Evolutionary conservation across 1,140 invertebrate genomes (phyloP).

Genomic region (Pemphigus obesinymphae): DNA sequence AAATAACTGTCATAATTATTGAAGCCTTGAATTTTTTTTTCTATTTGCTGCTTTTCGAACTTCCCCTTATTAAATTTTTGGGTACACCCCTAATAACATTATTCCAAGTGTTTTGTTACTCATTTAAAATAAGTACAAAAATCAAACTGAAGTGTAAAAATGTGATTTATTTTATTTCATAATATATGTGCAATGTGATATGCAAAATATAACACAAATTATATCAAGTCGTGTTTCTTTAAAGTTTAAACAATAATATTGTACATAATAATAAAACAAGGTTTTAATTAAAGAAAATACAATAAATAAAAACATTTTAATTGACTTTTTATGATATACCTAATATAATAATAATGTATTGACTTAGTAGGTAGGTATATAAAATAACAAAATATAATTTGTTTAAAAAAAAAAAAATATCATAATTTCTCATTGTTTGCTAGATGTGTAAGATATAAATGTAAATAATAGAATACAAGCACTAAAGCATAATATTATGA

Average conservation of each 20-base stretch:
- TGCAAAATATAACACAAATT: background rate
- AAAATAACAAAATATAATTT: background rate
- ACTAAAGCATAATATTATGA: background rate
- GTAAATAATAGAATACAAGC: background rate
- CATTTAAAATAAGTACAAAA: too few species aligned
- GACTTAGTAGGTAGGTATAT: too few species aligned
- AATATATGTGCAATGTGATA: background rate
- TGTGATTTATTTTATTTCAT: background rate
- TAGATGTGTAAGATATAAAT: background rate
- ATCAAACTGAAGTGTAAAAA: too few species aligned
- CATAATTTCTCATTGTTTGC: background rate
- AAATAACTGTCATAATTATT: too few species aligned
- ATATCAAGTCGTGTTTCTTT: background rate
- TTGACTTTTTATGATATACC: background rate
- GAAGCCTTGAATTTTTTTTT: too few species aligned
- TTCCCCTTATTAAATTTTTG: too few species aligned
- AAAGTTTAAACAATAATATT: too few species aligned
- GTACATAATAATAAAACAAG: background rate
- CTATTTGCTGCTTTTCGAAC: too few species aligned
- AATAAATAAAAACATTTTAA: slow-evolving; percentile 2
- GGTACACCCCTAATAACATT: too few species aligned
- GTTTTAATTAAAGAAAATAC: background rate
- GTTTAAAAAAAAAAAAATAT: background rate
- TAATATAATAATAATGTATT: background rate
- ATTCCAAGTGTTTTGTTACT: too few species aligned